Conservation (phyloP, 2,888 invertebrate genomes). For the Rhodophaea formosa region DNA sequence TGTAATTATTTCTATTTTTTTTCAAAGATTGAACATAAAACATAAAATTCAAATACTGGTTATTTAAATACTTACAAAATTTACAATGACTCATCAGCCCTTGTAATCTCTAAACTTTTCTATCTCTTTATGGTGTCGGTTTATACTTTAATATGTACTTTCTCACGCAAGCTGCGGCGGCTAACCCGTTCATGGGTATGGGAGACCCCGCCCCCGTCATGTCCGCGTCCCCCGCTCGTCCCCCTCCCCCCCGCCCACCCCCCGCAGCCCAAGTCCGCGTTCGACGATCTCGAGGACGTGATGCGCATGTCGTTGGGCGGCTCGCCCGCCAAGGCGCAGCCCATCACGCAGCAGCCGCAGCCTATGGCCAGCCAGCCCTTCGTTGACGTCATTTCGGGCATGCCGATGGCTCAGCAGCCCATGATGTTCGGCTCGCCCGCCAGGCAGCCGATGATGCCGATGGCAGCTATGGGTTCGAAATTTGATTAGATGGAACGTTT, state of each 20-base stretch:
- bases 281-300: conserved; percentile 85
- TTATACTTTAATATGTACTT: conserved; percentile 35
- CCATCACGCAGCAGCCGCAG: conserved; percentile 62
- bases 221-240: conserved; percentile 75
- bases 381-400: conserved; percentile 59
- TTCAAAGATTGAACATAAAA: too few species aligned
- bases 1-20: too few species aligned
- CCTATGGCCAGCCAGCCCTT: conserved; percentile 64
- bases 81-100: conserved; percentile 2
- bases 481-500: conserved; percentile 52
- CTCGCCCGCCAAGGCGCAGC: conserved; percentile 74
- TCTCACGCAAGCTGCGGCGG: conserved; percentile 78
- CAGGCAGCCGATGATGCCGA: conserved; percentile 70
- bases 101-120: conserved; percentile 1
- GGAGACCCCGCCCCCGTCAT: conserved; percentile 74
- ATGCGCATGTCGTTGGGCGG: conserved; percentile 86
- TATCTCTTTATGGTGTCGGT: conserved; percentile 15
- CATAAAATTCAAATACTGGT: too few species aligned
- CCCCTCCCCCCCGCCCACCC: conserved; percentile 69
- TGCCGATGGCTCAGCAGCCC: conserved; percentile 57
- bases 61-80: neutral
- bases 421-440: conserved; percentile 74
- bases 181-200: conserved; percentile 85
- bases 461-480: conserved; percentile 77
- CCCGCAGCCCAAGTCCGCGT: conserved; percentile 81